Evolutionary conservation across 2,113 vertebrate species (phyloP).

Genomic region (Turdus rufiventris): DNA sequence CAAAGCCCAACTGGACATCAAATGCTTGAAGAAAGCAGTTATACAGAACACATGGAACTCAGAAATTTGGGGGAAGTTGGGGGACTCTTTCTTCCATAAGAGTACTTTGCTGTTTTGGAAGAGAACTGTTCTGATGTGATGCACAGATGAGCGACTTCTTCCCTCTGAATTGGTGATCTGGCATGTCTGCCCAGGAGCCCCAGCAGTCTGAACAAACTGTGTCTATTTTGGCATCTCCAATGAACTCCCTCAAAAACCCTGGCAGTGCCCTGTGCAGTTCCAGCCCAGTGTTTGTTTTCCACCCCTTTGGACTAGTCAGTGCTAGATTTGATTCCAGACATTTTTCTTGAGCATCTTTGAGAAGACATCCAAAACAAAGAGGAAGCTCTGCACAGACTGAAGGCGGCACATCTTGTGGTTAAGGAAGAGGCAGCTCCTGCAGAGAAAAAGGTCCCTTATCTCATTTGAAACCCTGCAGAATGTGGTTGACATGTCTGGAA

Average conservation of each 20-base stretch:
- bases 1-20: background rate
- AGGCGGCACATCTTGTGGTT: background rate
- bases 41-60: background rate
- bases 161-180: background rate
- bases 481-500: background rate
- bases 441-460: background rate
- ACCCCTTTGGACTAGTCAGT: background rate
- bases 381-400: background rate
- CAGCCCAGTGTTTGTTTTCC: background rate
- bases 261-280: background rate
- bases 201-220: fast-evolving
- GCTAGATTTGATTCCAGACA: background rate
- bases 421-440: background rate
- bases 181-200: background rate
- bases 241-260: background rate
- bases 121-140: background rate
- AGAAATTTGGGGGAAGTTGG: background rate
- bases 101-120: constrained; percentile 17
- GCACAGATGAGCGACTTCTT: background rate
- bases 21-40: background rate
- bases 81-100: background rate
- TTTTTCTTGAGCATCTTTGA: background rate
- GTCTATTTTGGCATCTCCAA: fast-evolving
- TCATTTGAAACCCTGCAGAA: background rate
- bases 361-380: background rate